Conservation (phyloP, 2,888 invertebrate genomes). For the Eristalinus sepulchralis region DNA sequence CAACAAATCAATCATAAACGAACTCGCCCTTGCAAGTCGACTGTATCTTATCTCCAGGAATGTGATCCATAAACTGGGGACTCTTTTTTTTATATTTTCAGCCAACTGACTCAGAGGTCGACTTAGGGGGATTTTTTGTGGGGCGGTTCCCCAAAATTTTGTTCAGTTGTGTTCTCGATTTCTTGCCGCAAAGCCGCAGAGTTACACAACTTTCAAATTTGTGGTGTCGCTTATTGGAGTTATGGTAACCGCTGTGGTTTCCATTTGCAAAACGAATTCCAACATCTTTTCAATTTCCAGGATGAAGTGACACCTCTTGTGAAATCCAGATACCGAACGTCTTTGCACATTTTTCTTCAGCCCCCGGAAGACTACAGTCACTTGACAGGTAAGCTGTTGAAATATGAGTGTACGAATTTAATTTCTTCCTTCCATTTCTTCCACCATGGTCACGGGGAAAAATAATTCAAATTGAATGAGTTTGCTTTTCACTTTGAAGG, state of each 20-base stretch:
- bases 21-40: neutral
- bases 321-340: neutral
- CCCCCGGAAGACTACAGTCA: constrained; percentile 6
- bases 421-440: neutral
- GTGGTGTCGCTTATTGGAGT: neutral
- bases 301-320: constrained; percentile 27
- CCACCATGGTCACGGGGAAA: neutral
- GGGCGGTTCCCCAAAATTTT: neutral
- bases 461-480: neutral
- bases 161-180: constrained; percentile 21
- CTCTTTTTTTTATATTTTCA: neutral
- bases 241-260: neutral
- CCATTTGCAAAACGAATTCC: neutral
- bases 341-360: constrained; percentile 27
- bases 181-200: constrained; percentile 2
- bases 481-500: neutral
- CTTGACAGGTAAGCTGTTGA: constrained; percentile 3
- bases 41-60: neutral
- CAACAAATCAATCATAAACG: neutral
- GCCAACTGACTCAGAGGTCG: neutral
- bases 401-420: neutral
- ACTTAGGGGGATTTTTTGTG: neutral
- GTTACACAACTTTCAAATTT: neutral
- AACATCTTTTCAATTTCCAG: neutral
- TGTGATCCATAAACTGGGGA: neutral